Conservation (phyloP, 1,140 invertebrate species). For the Dinothrombium tinctorium region DNA sequence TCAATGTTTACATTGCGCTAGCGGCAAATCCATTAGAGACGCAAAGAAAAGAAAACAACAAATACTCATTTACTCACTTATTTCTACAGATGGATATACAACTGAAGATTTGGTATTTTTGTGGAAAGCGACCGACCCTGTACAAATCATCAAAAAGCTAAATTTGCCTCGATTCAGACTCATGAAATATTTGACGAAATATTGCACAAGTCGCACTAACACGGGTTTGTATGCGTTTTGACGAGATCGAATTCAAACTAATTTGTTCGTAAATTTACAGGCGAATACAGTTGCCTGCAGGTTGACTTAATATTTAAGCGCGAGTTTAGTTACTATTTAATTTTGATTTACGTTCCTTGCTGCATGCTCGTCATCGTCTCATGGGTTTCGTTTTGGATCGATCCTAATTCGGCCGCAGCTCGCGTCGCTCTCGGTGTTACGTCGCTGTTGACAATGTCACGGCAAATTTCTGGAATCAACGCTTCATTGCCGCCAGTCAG, state of each 20-base stretch:
- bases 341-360: slow-evolving; percentile 89
- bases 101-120: slow-evolving; percentile 75
- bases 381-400: slow-evolving; percentile 92
- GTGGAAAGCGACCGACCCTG: slow-evolving; percentile 79
- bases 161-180: slow-evolving; percentile 76
- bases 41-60: neutral
- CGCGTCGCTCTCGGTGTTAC: slow-evolving; percentile 83
- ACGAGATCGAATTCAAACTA: neutral
- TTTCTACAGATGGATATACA: slow-evolving; percentile 60
- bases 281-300: slow-evolving; percentile 67
- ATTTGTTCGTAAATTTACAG: neutral
- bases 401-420: slow-evolving; percentile 84
- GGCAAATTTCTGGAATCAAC: slow-evolving; percentile 76
- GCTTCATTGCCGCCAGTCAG: slow-evolving; percentile 85
- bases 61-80: neutral
- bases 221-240: slow-evolving; percentile 37
- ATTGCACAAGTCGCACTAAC: slow-evolving; percentile 85
- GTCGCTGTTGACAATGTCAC: slow-evolving; percentile 84
- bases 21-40: neutral
- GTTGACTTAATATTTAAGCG: slow-evolving; percentile 83
- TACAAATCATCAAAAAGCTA: slow-evolving; percentile 77
- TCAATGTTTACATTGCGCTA: neutral
- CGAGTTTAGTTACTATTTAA: slow-evolving; percentile 92
- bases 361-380: slow-evolving; percentile 90
- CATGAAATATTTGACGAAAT: slow-evolving; percentile 70